Base-by-base conservation (phyloP, 2,888 invertebrate genomes). In the Palloptera scutellata region DNA sequence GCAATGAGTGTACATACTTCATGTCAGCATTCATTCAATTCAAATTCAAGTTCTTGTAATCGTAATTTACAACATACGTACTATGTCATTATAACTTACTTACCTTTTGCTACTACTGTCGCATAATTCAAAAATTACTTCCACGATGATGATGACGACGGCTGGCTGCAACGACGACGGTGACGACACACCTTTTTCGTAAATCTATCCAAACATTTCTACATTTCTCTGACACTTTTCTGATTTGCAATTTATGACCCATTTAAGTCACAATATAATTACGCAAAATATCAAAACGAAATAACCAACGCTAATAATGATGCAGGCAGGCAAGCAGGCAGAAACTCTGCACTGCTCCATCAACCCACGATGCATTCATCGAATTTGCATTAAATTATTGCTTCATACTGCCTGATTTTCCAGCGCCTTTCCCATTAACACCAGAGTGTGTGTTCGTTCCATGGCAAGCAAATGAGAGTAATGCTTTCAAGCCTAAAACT, bases 211-310 rank as follows among this genome's bases (percentile, higher is more conserved):
- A 11, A 48, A 4, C 12, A 53, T n/a, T 40, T 42, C 4, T 13
- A 13, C 43, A 54, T 42, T n/a, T 17, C 51, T 11, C 4, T 40
- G 17, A 15, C 9, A 11, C 20, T 45, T 15, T 54, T 11, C 57
- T 63, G 42, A 45, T 55, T 66, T 69, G 76, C 77, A 80, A 78
- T 81, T 82, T 79, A 78, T 82, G 78, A 77, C 76, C 77, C 77
- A 79, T 81, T 82, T 78, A 77, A 78, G 78, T 77, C 80, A 74
- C 71, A 76, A 76, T 30, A 30, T 83, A 83, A 83, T 83, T 82
- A 80, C 78, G 74, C 72, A 75, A 74, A 72, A 65, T 30, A 43
- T 17, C 58, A 20, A 62, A 57, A 15, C 17, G 43, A 54, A 70
- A n/a, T n/a, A 61, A 64, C 69, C 71, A 66, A 74, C 68, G 66